phyloP scores from a whole-genome alignment of 2,888 invertebrate genomes.

The Hartigia nigra region DNA sequence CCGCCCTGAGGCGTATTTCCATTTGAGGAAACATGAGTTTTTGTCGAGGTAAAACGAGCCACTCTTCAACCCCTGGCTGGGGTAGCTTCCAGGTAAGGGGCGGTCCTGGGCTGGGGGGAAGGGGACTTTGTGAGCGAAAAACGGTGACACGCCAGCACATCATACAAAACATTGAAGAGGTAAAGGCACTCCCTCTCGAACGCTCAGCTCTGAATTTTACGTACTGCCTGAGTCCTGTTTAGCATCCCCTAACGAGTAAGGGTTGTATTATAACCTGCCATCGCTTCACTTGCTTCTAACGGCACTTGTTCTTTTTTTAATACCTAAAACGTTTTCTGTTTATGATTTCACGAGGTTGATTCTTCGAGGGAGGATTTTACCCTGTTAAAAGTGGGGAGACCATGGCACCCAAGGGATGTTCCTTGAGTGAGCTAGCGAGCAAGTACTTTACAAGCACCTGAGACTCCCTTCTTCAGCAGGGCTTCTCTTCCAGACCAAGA shows the following conservation, averaged over 20 bases:
- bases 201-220: not conserved
- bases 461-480: not conserved
- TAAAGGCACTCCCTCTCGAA: not conserved
- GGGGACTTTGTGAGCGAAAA: not conserved
- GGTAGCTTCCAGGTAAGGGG: not conserved
- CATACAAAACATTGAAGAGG: not conserved
- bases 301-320: not conserved
- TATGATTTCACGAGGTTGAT: not conserved
- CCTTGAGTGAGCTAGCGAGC: not conserved
- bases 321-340: not conserved
- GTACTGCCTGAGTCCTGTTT: not conserved
- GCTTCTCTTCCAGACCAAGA: not conserved
- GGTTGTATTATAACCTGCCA: not conserved
- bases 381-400: not conserved
- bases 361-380: not conserved
- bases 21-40: constrained; percentile 29
- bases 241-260: not conserved
- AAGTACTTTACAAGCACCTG: not conserved
- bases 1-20: constrained; percentile 28
- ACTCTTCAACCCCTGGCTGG: not conserved
- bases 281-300: not conserved
- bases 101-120: not conserved
- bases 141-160: not conserved
- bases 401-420: not conserved
- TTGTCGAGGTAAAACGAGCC: constrained; percentile 25